Evolutionary conservation across 1,140 invertebrate genomes (phyloP).

Genomic region (Bombus terrestris): DNA sequence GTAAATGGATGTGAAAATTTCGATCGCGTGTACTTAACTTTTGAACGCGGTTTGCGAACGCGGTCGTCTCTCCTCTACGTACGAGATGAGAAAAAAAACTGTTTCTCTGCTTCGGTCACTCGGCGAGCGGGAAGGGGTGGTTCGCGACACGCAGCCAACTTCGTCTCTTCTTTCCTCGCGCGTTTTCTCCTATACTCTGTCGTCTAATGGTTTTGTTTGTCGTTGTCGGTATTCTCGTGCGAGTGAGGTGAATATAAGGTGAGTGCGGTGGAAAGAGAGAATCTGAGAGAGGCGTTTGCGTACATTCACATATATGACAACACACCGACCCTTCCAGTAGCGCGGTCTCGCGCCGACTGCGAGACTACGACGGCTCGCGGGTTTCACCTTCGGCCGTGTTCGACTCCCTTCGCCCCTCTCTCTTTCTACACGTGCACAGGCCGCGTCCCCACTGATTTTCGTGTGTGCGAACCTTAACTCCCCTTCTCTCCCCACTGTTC

Average conservation of each 20-base stretch:
- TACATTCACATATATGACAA: constrained; percentile 56
- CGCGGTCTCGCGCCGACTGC: constrained; percentile 82
- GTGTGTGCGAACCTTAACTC: constrained; percentile 64
- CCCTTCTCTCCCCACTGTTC: constrained; percentile 45
- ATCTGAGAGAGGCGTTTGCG: constrained; percentile 47
- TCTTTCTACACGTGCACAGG: constrained; percentile 57
- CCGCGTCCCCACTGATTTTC: constrained; percentile 55
- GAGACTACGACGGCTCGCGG: constrained; percentile 72
- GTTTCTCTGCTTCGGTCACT: constrained; percentile 8
- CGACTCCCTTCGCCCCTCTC: constrained; percentile 62
- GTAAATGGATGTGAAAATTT: neutral
- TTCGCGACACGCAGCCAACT: constrained; percentile 18
- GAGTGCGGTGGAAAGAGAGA: constrained; percentile 32
- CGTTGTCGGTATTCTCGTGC: constrained; percentile 19
- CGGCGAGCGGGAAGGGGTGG: constrained; percentile 31
- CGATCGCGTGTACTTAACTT: neutral
- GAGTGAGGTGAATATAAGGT: constrained; percentile 16
- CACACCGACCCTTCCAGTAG: constrained; percentile 75
- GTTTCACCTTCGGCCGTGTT: constrained; percentile 77
- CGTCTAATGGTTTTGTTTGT: constrained; percentile 1
- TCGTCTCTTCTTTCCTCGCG: constrained; percentile 23
- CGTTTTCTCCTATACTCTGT: neutral
- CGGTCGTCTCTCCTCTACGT: neutral
- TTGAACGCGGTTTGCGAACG: neutral
- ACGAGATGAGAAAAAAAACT: neutral